These are phyloP conservation scores for Cepaea nemoralis DNA, from an alignment of 1,140 invertebrate species.

Conservation along the genomic window DNA sequence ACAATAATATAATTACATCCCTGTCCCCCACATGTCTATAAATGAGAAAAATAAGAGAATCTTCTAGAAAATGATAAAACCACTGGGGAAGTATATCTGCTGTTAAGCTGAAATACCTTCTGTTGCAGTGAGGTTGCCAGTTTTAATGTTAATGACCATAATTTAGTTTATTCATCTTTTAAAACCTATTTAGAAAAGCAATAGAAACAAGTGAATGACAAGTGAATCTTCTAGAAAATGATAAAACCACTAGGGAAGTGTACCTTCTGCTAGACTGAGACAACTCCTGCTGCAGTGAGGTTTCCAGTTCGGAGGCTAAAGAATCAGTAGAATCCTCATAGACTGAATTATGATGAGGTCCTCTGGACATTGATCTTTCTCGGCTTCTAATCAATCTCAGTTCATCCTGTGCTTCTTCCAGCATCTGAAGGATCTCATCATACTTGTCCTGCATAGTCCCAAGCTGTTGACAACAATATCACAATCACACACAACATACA, in stretches of 20 bases:
- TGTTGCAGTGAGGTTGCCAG: slow-evolving; percentile 83
- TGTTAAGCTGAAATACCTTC: slow-evolving; percentile 68
- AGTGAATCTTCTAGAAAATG: background rate
- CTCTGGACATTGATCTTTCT: no score
- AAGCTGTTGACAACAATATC: slow-evolving; percentile 75
- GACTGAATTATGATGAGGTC: slow-evolving; percentile 45
- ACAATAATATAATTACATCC: no score
- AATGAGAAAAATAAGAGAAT: no score
- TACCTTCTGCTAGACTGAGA: slow-evolving; percentile 63
- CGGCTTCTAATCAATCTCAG: slow-evolving; percentile 81
- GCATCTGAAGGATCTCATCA: slow-evolving; percentile 78
- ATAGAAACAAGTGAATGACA: no score
- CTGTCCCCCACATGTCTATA: no score
- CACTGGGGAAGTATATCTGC: slow-evolving; percentile 53
- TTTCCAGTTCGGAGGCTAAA: slow-evolving; percentile 89
- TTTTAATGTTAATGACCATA: slow-evolving; percentile 90
- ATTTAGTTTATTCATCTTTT: no score
- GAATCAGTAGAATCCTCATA: slow-evolving; percentile 75
- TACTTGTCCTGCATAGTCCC: slow-evolving; percentile 79
- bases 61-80: background rate
- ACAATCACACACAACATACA: no score
- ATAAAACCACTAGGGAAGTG: slow-evolving; percentile 1
- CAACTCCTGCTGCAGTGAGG: slow-evolving; percentile 78
- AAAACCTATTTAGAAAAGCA: no score
- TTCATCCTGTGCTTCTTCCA: slow-evolving; percentile 91